A percentile compares a stretch with the other conserved stretches of the same genome.
Conservation (phyloP, 2,888 invertebrate genomes). For the Lasius fuliginosus region DNA sequence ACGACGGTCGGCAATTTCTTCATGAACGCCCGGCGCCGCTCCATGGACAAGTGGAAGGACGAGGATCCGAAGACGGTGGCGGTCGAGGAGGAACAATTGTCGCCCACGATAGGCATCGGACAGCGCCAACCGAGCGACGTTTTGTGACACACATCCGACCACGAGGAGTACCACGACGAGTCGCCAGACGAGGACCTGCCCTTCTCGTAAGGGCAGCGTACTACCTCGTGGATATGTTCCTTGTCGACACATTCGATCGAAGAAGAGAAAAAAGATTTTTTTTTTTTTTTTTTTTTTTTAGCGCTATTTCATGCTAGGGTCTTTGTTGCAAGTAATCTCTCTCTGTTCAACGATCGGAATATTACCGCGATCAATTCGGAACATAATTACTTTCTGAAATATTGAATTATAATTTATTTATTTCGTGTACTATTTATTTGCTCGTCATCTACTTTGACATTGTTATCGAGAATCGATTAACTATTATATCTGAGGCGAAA, state of each 20-base stretch:
- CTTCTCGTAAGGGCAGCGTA: constrained; percentile 82
- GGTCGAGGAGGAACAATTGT: constrained; percentile 85
- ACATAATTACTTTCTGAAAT: neutral
- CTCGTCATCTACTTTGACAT: neutral
- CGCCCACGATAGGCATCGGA: constrained; percentile 86
- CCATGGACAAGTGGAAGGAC: constrained; percentile 99
- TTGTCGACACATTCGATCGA: constrained; percentile 43
- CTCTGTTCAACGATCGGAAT: neutral
- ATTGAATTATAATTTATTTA: neutral
- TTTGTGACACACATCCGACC: constrained; percentile 87
- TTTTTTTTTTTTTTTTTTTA: neutral
- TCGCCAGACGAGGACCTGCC: constrained; percentile 85
- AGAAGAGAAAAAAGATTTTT: neutral
- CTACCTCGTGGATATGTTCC: constrained; percentile 31
- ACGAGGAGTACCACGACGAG: constrained; percentile 86
- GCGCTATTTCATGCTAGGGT: neutral
- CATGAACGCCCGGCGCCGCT: constrained; percentile 99
- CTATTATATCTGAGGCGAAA: neutral
- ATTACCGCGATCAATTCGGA: neutral
- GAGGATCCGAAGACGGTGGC: constrained; percentile 91
- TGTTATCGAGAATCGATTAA: neutral
- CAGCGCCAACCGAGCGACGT: constrained; percentile 85
- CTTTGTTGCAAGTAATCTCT: neutral
- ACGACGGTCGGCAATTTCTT: constrained; percentile 99
- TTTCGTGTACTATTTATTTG: neutral